Conservation (phyloP, 1,140 invertebrate species). For the Brachionus rotundiformis region DNA sequence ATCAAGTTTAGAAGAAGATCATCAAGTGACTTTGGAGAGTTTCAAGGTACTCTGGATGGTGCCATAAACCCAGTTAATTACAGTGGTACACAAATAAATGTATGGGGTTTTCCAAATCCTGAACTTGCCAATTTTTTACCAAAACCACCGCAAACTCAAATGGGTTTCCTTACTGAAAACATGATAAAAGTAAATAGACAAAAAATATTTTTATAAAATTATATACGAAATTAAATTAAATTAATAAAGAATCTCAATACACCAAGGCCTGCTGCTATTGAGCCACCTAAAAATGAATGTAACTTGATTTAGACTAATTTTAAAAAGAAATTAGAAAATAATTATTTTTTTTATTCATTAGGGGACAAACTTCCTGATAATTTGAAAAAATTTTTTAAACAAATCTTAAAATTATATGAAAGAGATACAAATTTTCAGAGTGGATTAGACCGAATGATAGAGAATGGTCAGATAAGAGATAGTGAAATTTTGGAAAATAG, state of each 20-base stretch:
- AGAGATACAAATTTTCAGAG: conserved; percentile 33
- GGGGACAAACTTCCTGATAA: conserved; percentile 6
- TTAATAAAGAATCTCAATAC: conserved; percentile 44
- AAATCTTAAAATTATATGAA: conserved; percentile 43
- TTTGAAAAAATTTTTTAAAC: conserved; percentile 51
- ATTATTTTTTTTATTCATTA: background rate
- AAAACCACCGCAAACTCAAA: conserved; percentile 55
- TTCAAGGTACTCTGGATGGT: conserved; percentile 55
- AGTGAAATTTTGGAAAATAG: background rate
- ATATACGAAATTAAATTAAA: background rate
- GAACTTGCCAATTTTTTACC: conserved; percentile 2
- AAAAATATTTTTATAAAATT: background rate
- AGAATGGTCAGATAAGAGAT: conserved; percentile 28
- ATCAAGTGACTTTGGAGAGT: background rate
- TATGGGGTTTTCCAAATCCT: conserved; percentile 60
- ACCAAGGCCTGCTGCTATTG: background rate
- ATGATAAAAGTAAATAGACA: conserved; percentile 58
- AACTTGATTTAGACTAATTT: conserved; percentile 21
- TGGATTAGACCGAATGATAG: conserved; percentile 1
- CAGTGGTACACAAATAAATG: conserved; percentile 64
- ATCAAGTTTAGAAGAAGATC: background rate
- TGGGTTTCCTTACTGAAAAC: conserved; percentile 61
- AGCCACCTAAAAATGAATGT: background rate
- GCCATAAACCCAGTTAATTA: conserved; percentile 64
- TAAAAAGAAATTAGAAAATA: background rate